Conservation (phyloP, 2,888 invertebrate species). For the Drosophila atroscutellata region DNA sequence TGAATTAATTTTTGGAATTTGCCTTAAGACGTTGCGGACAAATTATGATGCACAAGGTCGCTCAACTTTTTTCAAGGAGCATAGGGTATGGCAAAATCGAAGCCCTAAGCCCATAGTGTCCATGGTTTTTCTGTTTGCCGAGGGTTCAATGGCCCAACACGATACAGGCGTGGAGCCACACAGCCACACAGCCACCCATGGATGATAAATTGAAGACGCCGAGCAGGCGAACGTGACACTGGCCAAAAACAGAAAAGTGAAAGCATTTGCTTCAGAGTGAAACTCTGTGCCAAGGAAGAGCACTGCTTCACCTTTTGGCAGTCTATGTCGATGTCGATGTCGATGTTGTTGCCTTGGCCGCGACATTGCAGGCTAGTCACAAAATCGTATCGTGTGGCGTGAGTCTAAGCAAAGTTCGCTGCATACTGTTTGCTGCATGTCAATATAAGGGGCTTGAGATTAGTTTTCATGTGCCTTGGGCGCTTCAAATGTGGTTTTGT, state of each 20-base stretch:
- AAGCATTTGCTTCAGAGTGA: constrained; percentile 69
- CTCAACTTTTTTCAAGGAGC: not conserved
- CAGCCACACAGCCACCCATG: constrained; percentile 46
- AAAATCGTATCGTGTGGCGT: constrained; percentile 9
- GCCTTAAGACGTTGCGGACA: not conserved
- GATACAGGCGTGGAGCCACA: constrained; percentile 6
- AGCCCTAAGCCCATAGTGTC: constrained; percentile 8
- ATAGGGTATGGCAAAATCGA: not conserved
- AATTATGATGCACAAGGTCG: not conserved
- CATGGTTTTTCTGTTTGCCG: not conserved
- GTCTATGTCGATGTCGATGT: constrained; percentile 3
- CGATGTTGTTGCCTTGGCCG: constrained; percentile 32
- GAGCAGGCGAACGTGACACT: constrained; percentile 73
- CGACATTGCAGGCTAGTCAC: constrained; percentile 31
- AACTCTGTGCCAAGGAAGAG: constrained; percentile 55
- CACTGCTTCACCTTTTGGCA: constrained; percentile 46
- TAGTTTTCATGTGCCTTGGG: constrained; percentile 35
- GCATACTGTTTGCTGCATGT: constrained; percentile 55
- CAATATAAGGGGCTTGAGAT: constrained; percentile 43
- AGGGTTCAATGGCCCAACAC: constrained; percentile 65
- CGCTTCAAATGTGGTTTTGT: not conserved
- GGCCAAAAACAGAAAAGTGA: constrained; percentile 73
- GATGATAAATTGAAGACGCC: constrained; percentile 74
- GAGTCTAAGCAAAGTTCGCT: constrained; percentile 52
- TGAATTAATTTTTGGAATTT: not conserved